These are phyloP conservation scores for Cosmia pyralina DNA, from an alignment of 2,888 invertebrate genomes.

Conservation along the genomic window DNA sequence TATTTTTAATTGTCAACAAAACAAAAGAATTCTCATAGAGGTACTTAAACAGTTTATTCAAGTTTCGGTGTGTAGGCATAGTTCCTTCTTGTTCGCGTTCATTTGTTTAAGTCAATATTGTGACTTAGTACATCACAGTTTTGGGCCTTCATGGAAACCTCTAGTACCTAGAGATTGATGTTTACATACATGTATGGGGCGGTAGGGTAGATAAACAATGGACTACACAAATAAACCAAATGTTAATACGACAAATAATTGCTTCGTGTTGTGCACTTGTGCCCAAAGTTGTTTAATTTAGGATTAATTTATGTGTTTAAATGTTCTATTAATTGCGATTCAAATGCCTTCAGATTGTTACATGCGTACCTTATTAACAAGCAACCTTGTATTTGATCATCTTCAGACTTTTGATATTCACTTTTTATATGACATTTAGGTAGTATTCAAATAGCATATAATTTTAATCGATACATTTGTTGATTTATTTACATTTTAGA, in stretches of 20 bases:
- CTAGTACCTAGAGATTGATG: constrained; percentile 55
- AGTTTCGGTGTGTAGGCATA: constrained; percentile 13
- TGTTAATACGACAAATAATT: constrained; percentile 56
- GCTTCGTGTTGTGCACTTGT: constrained; percentile 31
- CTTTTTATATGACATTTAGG: constrained; percentile 30
- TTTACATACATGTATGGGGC: constrained; percentile 51
- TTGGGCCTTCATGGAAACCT: constrained; percentile 54
- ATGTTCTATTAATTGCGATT: constrained; percentile 28
- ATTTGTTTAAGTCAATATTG: constrained; percentile 55
- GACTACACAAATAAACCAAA: constrained; percentile 60
- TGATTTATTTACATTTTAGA: not conserved
- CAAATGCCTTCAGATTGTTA: constrained; percentile 25
- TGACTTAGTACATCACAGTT: constrained; percentile 41
- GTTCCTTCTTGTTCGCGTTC: constrained; percentile 26
- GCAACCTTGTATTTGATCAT: constrained; percentile 47
- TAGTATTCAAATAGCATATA: constrained; percentile 7
- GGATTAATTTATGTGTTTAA: constrained; percentile 28
- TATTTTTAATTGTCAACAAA: constrained; percentile 32
- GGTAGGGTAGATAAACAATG: constrained; percentile 62
- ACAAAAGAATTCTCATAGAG: constrained; percentile 36
- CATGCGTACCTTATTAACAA: not conserved
- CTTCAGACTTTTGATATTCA: constrained; percentile 46
- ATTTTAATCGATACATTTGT: constrained; percentile 16
- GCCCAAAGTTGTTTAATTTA: constrained; percentile 44
- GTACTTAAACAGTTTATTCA: constrained; percentile 1